Base-by-base conservation (phyloP, 2,797 vertebrate genomes). In the Enteromius trimaculatus region DNA sequence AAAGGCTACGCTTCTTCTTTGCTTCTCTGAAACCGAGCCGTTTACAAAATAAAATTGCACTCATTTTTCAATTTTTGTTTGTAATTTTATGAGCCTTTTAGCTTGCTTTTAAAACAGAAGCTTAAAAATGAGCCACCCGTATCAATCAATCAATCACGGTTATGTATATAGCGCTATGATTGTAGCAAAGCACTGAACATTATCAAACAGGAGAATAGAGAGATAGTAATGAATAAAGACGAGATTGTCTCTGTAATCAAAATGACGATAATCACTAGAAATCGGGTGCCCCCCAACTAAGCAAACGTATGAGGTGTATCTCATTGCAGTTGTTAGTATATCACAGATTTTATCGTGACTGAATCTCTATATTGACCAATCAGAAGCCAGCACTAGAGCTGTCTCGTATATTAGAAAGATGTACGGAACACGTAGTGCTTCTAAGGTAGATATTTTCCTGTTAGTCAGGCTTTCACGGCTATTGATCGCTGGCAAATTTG, bases 401-500 rank as follows among this genome's bases (percentile, higher is more conserved):
- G 1, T n/a, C 19, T 11, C 47, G 14, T 74, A 6, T 47, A 31
- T 26, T 10, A 16, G 31, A 6, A 3, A 62, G 53, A 62, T 17
- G 8, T 26, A 7, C 19, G 64, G 14, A 39, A 55, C 47, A 55
- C 3, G 0, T 16, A 16, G n/a, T 70, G 39, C 68, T 26, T 74
- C 21, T 64, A 65, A 23, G 9, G 42, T 74, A 64, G 16, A 58
- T 81, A 17, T 51, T 11, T 64, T 47, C 42, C 13, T 37, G n/a
- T 74, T 74, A 65, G 21, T 74, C 69, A 34, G 80, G 55, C 39
- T 81, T 49, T 51, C 16, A 74, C 29, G 47, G 68, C 4, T 39
- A 81, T 81, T 81, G 70, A 81, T 81, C 29, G 6, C 29, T 8
- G 58, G 42, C 44, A 74, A 64, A 81, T 81, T 65, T 64, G 55